Evolutionary conservation across 2,888 invertebrate species (phyloP).

Genomic region (Volucella inanis): DNA sequence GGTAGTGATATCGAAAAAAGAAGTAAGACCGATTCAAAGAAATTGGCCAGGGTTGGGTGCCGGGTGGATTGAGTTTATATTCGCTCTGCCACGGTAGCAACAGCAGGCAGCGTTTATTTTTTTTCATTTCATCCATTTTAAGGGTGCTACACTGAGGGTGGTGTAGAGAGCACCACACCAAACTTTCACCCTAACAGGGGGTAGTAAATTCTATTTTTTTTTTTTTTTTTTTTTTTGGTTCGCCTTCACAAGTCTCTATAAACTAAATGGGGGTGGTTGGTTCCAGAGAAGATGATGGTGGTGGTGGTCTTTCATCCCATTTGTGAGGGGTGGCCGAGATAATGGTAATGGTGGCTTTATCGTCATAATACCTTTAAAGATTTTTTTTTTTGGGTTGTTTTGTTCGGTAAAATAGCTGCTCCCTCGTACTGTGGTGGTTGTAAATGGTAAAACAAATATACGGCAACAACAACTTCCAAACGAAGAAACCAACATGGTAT

Average conservation of each 20-base stretch:
- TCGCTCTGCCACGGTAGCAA: conserved; percentile 68
- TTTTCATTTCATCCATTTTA: conserved; percentile 45
- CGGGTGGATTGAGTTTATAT: conserved; percentile 70
- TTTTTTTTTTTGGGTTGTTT: conserved; percentile 59
- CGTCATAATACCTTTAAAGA: conserved; percentile 74
- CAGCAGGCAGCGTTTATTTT: conserved; percentile 59
- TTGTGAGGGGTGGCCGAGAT: conserved; percentile 65
- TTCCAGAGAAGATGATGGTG: neutral
- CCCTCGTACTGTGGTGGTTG: conserved; percentile 33
- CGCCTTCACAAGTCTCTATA: neutral
- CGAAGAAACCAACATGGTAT: conserved; percentile 55
- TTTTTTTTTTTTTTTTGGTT: neutral
- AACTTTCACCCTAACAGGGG: conserved; percentile 54
- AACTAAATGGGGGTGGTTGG: neutral
- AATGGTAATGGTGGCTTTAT: conserved; percentile 75
- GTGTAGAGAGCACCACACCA: conserved; percentile 34
- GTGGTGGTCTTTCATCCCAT: conserved; percentile 18
- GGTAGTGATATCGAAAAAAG: conserved; percentile 19
- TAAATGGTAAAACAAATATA: conserved; percentile 63
- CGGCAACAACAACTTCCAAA: conserved; percentile 15
- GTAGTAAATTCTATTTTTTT: conserved; percentile 37
- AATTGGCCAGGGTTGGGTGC: conserved; percentile 47
- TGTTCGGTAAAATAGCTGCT: conserved; percentile 31
- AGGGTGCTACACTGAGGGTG: conserved; percentile 61
- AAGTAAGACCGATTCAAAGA: conserved; percentile 27